Percentiles rank a stretch among this genome's conserved stretches.
These are phyloP conservation scores for Zaprionus gabonicus DNA, from an alignment of 1,140 invertebrate species.

Conservation along the genomic window DNA sequence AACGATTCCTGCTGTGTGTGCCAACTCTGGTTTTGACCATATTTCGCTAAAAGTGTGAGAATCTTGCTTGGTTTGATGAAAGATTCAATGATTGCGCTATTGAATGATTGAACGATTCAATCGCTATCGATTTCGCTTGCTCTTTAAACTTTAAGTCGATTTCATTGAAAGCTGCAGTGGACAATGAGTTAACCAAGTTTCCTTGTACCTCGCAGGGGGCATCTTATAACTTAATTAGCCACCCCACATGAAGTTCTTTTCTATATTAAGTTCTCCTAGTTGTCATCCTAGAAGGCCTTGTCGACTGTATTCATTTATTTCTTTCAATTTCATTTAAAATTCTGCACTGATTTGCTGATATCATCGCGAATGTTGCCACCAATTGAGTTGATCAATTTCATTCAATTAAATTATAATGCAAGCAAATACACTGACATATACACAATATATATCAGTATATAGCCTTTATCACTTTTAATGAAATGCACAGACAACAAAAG, in stretches of 20 bases:
- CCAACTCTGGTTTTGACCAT: conserved; percentile 56
- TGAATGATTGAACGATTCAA: neutral
- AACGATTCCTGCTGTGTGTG: conserved; percentile 27
- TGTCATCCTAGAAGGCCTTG: neutral
- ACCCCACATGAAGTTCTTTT: neutral
- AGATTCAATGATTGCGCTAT: conserved; percentile 1
- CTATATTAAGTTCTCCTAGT: neutral
- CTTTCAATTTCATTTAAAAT: conserved; percentile 24
- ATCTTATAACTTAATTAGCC: neutral
- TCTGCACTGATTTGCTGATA: conserved; percentile 19
- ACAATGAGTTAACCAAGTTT: too few relatives aligned
- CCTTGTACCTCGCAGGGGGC: neutral
- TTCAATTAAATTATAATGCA: conserved; percentile 53
- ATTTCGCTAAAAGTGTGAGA: conserved; percentile 45
- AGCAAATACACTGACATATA: neutral
- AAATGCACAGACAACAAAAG: conserved; percentile 77
- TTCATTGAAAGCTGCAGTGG: neutral
- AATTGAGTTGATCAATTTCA: conserved; percentile 48
- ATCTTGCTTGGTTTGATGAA: conserved; percentile 9
- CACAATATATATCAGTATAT: neutral
- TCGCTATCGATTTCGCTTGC: neutral
- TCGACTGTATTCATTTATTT: neutral
- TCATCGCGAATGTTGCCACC: conserved; percentile 22
- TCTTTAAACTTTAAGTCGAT: neutral
- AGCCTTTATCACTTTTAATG: conserved; percentile 56